These are phyloP conservation scores for Sardinella longiceps DNA, from an alignment of 2,797 vertebrate genomes.

Conservation along the genomic window DNA sequence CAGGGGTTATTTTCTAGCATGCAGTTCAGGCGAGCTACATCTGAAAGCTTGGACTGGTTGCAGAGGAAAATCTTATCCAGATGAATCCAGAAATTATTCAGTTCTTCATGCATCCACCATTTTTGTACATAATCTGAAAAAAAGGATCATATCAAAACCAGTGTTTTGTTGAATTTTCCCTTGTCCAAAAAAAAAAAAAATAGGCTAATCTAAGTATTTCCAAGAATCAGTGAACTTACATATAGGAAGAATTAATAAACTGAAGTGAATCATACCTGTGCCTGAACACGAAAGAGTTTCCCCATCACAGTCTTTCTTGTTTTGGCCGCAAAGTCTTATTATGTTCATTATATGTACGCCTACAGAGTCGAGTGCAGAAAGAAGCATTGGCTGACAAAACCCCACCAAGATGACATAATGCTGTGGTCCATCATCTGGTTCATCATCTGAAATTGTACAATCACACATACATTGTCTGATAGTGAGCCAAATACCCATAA, in stretches of 20 bases:
- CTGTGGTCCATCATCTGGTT: conserved; percentile 90
- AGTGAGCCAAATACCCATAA: too few species aligned
- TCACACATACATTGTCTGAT: neutral
- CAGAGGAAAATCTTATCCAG: conserved; percentile 81
- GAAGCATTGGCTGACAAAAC: conserved; percentile 81
- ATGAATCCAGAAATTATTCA: conserved; percentile 86
- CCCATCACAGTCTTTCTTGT: neutral
- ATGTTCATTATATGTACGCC: conserved; percentile 83
- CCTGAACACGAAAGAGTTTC: neutral
- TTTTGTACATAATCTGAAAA: neutral
- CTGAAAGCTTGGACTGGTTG: conserved; percentile 77
- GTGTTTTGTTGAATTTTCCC: too few species aligned
- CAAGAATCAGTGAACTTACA: too few species aligned
- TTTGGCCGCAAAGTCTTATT: conserved; percentile 69
- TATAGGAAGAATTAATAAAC: too few species aligned
- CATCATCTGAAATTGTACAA: conserved; percentile 81
- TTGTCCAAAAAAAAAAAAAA: neutral
- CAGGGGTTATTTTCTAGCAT: conserved; percentile 62
- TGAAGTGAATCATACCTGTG: neutral
- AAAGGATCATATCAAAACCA: neutral
- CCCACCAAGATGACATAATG: conserved; percentile 87
- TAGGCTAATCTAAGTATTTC: too few species aligned
- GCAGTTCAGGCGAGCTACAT: conserved; percentile 78
- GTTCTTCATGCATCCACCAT: conserved; percentile 34
- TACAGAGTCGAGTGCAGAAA: conserved; percentile 77